Conservation (phyloP, 1,140 invertebrate genomes). For the Orius insidiosus region DNA sequence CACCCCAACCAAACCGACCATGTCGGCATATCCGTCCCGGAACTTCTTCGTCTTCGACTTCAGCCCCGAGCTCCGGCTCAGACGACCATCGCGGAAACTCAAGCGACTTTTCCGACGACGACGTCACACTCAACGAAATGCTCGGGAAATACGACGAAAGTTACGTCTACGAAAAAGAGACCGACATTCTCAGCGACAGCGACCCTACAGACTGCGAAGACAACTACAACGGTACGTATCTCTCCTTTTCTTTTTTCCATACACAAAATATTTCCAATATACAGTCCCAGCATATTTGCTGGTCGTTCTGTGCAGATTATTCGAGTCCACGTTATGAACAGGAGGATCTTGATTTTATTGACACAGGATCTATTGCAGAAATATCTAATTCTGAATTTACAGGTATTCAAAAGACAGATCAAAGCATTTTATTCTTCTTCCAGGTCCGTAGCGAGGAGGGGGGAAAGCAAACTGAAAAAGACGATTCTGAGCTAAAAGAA, state of each 20-base stretch:
- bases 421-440: neutral
- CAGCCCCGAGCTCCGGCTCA: conserved; percentile 6
- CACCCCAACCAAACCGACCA: conserved; percentile 14
- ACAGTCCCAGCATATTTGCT: too few species aligned
- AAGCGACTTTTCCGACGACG: conserved; percentile 37
- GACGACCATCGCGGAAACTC: neutral
- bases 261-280: too few species aligned
- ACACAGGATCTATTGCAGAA: conserved; percentile 36
- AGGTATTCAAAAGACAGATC: conserved; percentile 10
- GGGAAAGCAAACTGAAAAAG: too few species aligned
- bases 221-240: conserved; percentile 1
- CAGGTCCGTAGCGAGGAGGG: too few species aligned
- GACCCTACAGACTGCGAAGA: conserved; percentile 41
- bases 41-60: conserved; percentile 14
- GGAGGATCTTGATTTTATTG: conserved; percentile 46
- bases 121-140: conserved; percentile 53
- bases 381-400: conserved; percentile 15
- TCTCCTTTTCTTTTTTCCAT: neutral
- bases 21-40: conserved; percentile 14
- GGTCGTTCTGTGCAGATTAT: conserved; percentile 12
- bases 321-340: conserved; percentile 30
- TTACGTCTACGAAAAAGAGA: conserved; percentile 58
- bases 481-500: too few species aligned
- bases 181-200: conserved; percentile 55
- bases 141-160: conserved; percentile 61